Percentiles rank a stretch among this genome's conserved stretches.
These are phyloP conservation scores for Thamnophis sirtalis DNA, from an alignment of 2,113 vertebrate genomes.

Conservation along the genomic window DNA sequence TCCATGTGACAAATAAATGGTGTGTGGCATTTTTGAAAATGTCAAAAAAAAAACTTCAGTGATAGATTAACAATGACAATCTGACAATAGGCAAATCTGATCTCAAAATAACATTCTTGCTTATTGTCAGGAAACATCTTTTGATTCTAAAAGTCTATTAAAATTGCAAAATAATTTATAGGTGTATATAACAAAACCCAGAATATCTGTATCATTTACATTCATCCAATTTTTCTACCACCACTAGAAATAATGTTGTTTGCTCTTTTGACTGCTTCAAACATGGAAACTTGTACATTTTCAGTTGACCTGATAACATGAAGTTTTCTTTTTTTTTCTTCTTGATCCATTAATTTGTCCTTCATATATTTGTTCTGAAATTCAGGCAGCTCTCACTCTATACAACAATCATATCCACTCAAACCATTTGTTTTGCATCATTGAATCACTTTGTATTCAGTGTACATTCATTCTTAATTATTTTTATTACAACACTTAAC, in stretches of 20 bases:
- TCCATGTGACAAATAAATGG: not conserved
- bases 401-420: not conserved
- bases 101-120: not conserved
- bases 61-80: too few species aligned
- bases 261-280: not conserved
- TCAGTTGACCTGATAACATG: not conserved
- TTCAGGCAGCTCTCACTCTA: not conserved
- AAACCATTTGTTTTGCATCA: not conserved
- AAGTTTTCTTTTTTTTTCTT: not conserved
- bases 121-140: not conserved
- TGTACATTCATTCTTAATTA: not conserved
- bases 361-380: not conserved
- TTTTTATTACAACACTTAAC: not conserved
- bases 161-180: not conserved
- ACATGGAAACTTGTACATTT: not conserved
- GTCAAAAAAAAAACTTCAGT: too few species aligned
- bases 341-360: not conserved
- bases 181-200: not conserved
- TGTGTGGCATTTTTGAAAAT: not conserved
- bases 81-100: not conserved
- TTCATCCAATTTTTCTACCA: too few species aligned
- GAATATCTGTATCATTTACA: too few species aligned
- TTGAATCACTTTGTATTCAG: not conserved
- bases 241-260: too few species aligned
- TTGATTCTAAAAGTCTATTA: not conserved